A percentile compares a stretch with the other conserved stretches of the same genome.
phyloP scores from a whole-genome alignment of 2,888 invertebrate species.

The Eudasyphora cyanicolor region DNA sequence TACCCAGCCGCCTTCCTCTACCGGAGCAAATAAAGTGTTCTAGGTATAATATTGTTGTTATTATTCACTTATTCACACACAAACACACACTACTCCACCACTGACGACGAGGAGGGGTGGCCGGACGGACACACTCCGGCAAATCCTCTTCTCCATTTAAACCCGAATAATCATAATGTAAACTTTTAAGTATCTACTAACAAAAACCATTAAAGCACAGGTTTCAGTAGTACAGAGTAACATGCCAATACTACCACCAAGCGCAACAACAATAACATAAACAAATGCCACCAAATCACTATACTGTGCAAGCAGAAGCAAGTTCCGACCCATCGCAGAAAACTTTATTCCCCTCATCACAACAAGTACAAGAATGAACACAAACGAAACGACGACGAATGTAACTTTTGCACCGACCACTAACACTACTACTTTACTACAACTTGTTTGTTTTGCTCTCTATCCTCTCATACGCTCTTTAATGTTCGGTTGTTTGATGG shows the following conservation, averaged over 20 bases:
- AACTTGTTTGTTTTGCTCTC: neutral
- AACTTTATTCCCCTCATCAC: neutral
- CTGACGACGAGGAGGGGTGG: no score
- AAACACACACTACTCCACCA: neutral
- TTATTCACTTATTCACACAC: neutral
- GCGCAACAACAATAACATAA: neutral
- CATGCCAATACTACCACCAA: no score
- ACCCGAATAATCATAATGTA: conserved; percentile 9
- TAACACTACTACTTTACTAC: neutral
- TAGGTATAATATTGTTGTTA: neutral
- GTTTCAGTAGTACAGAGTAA: conserved; percentile 5
- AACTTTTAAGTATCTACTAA: neutral
- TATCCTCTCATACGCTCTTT: neutral
- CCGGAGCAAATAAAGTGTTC: no score
- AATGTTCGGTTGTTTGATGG: neutral
- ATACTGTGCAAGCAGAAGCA: neutral
- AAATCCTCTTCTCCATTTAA: neutral
- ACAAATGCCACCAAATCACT: conserved; percentile 1
- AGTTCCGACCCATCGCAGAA: neutral
- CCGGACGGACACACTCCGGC: neutral
- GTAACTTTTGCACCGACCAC: neutral
- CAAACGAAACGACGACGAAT: neutral
- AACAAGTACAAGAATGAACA: neutral
- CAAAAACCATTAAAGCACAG: conserved; percentile 18
- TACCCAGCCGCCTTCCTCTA: neutral